Evolutionary conservation across 1,140 invertebrate species (phyloP).

Genomic region (Dreissena rostriformis): DNA sequence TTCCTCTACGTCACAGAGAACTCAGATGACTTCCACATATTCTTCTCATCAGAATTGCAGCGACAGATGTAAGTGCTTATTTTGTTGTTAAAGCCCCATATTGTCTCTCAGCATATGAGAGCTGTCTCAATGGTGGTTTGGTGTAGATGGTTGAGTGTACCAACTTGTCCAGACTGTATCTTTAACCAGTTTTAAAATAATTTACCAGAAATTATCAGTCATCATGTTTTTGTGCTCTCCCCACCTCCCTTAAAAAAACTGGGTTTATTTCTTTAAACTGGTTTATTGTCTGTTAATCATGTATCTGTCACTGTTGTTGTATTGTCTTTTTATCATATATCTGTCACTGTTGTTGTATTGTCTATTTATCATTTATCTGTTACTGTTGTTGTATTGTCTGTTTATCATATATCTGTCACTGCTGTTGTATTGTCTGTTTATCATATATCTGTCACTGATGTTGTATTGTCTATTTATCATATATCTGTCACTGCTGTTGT

Average conservation of each 20-base stretch:
- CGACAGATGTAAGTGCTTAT: constrained; percentile 85
- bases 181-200: constrained; percentile 3
- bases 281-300: no score
- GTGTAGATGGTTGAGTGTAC: no score
- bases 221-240: no score
- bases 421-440: background rate
- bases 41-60: constrained; percentile 94
- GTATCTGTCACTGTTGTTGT: background rate
- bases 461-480: background rate
- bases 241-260: no score
- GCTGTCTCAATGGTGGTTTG: no score
- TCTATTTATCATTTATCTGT: background rate
- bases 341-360: background rate
- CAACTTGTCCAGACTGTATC: no score
- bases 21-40: constrained; percentile 98
- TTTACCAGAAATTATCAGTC: background rate
- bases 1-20: constrained; percentile 99
- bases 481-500: background rate
- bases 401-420: background rate
- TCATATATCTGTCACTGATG: background rate
- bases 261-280: no score
- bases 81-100: no score
- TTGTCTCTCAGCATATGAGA: no score
- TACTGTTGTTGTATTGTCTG: background rate
- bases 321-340: background rate